Percentiles rank a stretch among this genome's conserved stretches.
Conservation (phyloP, 2,113 vertebrate genomes). For the Amphiprion ocellaris region DNA sequence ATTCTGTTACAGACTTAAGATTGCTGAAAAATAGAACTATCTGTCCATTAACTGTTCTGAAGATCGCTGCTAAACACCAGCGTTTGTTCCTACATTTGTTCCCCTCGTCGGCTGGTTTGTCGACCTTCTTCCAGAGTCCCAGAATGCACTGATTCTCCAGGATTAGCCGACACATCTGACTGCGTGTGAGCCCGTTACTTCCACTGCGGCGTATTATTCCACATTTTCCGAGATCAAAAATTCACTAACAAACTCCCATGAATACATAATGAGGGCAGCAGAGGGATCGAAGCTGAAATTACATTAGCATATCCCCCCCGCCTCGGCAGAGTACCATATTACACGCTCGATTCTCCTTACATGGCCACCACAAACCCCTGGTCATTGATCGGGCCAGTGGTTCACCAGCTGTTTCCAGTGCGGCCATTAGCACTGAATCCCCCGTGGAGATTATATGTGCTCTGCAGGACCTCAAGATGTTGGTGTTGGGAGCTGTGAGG, state of each 20-base stretch:
- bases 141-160: not conserved
- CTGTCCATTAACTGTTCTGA: too few relatives aligned
- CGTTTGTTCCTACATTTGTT: not conserved
- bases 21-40: too few relatives aligned
- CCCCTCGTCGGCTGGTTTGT: not conserved
- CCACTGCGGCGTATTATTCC: constrained; percentile 36
- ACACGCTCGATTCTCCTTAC: not conserved
- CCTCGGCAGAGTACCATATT: constrained; percentile 39
- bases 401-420: constrained; percentile 66
- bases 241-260: constrained; percentile 45
- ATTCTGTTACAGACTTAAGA: too few relatives aligned
- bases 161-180: not conserved
- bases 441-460: not conserved
- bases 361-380: constrained; percentile 18
- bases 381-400: constrained; percentile 23
- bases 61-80: not conserved
- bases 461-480: constrained; percentile 6
- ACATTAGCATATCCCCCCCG: constrained; percentile 46
- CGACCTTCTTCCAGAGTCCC: not conserved
- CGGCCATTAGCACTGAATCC: constrained; percentile 37
- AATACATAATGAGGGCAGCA: constrained; percentile 48
- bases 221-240: constrained; percentile 54
- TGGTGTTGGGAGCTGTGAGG: constrained; percentile 14
- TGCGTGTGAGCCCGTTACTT: constrained; percentile 38
- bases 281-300: constrained; percentile 32